phyloP scores from a whole-genome alignment of 2,797 vertebrate genomes.

The Glossophaga mutica region DNA sequence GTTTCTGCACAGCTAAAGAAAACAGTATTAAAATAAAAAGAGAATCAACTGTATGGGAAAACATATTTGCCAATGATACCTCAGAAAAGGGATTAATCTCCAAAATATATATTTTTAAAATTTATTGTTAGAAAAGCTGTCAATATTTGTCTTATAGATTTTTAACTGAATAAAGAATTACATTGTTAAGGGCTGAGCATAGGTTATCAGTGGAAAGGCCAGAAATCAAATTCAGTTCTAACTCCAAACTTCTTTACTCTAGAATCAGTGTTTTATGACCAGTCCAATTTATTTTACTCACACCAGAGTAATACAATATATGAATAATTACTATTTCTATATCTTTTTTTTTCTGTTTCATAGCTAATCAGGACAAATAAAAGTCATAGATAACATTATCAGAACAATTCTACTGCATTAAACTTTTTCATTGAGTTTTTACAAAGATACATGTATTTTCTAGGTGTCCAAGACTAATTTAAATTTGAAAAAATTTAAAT shows the following conservation, averaged over 20 bases:
- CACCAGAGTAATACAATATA: background rate
- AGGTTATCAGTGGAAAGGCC: background rate
- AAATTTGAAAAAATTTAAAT: background rate
- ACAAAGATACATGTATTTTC: background rate
- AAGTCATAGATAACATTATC: background rate
- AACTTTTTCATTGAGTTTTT: background rate
- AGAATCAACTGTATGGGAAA: too few relatives aligned
- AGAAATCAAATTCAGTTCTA: background rate
- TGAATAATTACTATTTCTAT: background rate
- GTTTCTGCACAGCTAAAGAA: too few relatives aligned
- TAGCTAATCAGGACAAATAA: background rate
- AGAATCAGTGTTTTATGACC: background rate
- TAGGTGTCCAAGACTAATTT: background rate
- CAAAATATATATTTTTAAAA: background rate
- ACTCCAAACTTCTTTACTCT: background rate
- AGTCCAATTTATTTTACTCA: background rate
- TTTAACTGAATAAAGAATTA: background rate
- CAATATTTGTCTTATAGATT: background rate
- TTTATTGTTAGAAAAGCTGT: background rate
- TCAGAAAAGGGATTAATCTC: too few relatives aligned
- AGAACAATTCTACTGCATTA: background rate
- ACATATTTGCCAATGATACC: too few relatives aligned
- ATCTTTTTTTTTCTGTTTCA: background rate
- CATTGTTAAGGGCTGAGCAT: background rate
- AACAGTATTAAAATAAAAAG: too few relatives aligned